Base-by-base conservation (phyloP, 2,888 invertebrate genomes). In the Eupithecia abbreviata region DNA sequence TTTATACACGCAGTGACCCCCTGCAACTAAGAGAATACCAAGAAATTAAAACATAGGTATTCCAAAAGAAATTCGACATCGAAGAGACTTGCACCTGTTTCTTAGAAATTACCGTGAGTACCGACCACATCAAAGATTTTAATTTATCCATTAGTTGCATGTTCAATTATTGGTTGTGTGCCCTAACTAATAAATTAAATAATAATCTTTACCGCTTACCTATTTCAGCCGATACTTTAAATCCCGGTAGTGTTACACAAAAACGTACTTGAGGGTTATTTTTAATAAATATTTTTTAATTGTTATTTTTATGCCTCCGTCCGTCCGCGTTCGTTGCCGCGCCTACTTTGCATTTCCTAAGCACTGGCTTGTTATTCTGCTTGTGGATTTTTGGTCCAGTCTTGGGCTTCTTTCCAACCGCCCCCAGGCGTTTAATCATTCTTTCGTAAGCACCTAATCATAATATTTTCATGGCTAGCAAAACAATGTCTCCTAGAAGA, bases 361-460 rank as follows among this genome's bases (percentile, higher is more conserved):
- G 51, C 67, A n/a, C 13, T 13, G 45, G 30, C 41, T n/a, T 30
- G 41, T 69, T 69, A 15, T 67, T 72, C 62, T 13, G 30, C 45
- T 72, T 66, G 66, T 6, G 66, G 42, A 42, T 42, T 65, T 4
- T 51, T 76, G n/a, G 18, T 67, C 62, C 73, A 72, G 77, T 30
- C 9, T n/a, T 15, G 77, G 77, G 77, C 74, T 72, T 13, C 45
- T 18, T 41, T 72, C 77, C 77, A 77, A 77, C 74, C 74, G 74
- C 72, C 69, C 70, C 72, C 72, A 62, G 13, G 18, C 47, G 12
- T 18, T 47, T 6, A 65, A 43, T 62, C 62, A 62, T 62, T 62
- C 3, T 62, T 62, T 30, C 58, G 10, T 62, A 62, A 30, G 58
- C 10, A 18, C 9, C 55, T n/a, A 7, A 55, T 55, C 7, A 18